Base-by-base conservation (phyloP, 2,888 invertebrate genomes). In the Tetragonisca angustula region DNA sequence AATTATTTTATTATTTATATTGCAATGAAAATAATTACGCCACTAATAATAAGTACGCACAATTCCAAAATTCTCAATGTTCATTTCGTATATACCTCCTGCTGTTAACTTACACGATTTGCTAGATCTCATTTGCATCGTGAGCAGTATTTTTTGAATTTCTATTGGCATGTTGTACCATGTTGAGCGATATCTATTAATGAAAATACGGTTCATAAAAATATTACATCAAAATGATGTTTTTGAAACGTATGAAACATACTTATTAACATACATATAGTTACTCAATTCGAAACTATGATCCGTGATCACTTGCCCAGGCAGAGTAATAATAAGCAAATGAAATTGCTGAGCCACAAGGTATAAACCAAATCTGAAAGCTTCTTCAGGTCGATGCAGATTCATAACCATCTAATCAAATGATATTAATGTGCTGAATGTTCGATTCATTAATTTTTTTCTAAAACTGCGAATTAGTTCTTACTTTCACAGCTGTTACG, bases 121-220 rank as follows among this genome's bases (percentile, higher is more conserved):
- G 4, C 27, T 24, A 56, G 74, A 49, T 15, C 74, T 70, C 1
- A 69, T 32, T 49, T 73, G 32, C 62, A 86, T 71, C 2, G 64
- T 32, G 15, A 74, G 15, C 6, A 82, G 21, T n/a, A 84, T 9
- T 36, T 27, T 79, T 49, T 86, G 84, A 24, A 79, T n/a, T n/a
- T 59, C 56, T 27, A 62, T 49, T 5, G 86, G 82, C 62, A 62
- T 49, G 2, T 65, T 15, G 32, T 84, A 77, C 86, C 86, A 86
- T 21, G 27, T 49, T 9, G 83, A 65, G 4, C 2, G 4, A 21
- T 71, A 83, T 62, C 83, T 83, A 15, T 59, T 9, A 32, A 32
- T 3, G 32, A 32, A 32, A 32, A 0, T 4, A 21, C 15, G 2
- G 17, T 75, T 27, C 19, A 52, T 27, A 52, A 0, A 56, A 17